Conservation (phyloP, 2,888 invertebrate genomes). For the Himalopsyche anomala region DNA sequence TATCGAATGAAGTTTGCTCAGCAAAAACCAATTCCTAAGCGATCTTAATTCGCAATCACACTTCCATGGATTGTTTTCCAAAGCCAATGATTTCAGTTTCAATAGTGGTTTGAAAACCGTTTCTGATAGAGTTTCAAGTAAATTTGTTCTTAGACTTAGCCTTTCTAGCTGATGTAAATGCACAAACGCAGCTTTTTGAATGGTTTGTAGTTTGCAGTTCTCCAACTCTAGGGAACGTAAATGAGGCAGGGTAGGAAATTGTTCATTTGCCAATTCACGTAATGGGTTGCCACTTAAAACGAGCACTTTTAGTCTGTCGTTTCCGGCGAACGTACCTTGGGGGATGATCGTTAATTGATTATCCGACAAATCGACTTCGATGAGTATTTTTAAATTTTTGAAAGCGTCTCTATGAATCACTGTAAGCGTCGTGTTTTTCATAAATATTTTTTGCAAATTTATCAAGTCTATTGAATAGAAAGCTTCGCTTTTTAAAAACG, state of each 20-base stretch:
- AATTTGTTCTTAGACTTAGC: conserved; percentile 82
- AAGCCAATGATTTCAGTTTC: conserved; percentile 85
- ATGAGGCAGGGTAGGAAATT: conserved; percentile 89
- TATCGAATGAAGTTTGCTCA: conserved; percentile 86
- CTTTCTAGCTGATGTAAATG: conserved; percentile 83
- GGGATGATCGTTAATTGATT: conserved; percentile 86
- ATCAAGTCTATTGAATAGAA: conserved; percentile 87
- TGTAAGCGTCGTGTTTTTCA: conserved; percentile 85
- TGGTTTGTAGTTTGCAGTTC: conserved; percentile 84
- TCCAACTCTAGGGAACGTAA: conserved; percentile 88
- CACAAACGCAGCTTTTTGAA: conserved; percentile 87
- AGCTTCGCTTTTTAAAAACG: conserved; percentile 85
- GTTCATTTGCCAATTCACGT: conserved; percentile 82
- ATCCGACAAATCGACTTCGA: conserved; percentile 91
- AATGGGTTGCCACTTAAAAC: conserved; percentile 90
- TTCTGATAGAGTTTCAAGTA: conserved; percentile 82
- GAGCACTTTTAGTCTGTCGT: conserved; percentile 87
- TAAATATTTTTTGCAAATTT: conserved; percentile 89
- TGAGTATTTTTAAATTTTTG: conserved; percentile 87
- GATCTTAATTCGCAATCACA: conserved; percentile 92
- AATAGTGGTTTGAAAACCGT: conserved; percentile 81
- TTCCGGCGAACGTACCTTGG: conserved; percentile 88
- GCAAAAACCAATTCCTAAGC: conserved; percentile 89
- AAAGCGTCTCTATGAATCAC: conserved; percentile 91
- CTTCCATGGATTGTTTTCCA: conserved; percentile 93